Evolutionary conservation across 92 coral and sea anemone genomes (phyloP), one percentile per base, ranked within the genome.

Genomic region (Plumapathes pennacea): DNA sequence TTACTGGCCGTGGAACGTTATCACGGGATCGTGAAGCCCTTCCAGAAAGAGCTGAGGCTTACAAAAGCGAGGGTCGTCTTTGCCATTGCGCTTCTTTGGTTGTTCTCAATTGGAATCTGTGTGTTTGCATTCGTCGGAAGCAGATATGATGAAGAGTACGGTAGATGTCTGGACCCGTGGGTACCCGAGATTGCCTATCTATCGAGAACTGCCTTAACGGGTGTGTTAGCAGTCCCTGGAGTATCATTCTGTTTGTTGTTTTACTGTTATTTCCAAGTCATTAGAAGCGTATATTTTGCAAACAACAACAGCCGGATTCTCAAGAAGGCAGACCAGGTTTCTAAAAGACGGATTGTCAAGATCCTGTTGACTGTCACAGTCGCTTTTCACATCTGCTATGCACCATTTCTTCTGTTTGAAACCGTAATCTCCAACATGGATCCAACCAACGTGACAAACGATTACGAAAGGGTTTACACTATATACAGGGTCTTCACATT

Each of bases 91-190:
- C 27, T 31, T 3, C 40, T 51, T 18, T 64, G 72, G 72, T 21
- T 39, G 8, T 10, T 39, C 4, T 59, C 72, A 11, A 9, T 27
- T 24, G 4, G 12, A 2, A 27, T 1, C 8, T 64, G 60, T 25
- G 26, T 64, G 15, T 61, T 61, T 10, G 72, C 41, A 2, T 64
- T 64, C 32, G 30, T 64, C 30, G 10, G 50, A 3, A 64, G 72
- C 4, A 61, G 52, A 20, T 51, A 49, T 38, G 72, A 64, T 42
- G 50, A 38, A 27, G 9, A 64, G 21, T 18, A 28, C 1, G 60
- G 31, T 50, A 15, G 72, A 26, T 64, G 72, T 13, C 50, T 64
- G 2, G 72, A 64, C 52, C 72, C 72, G 0, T 64, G 72, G 72
- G 40, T 43, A 6, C 72, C 52, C 3, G 72, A 64, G 25, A 0